Evolutionary conservation across 2,113 vertebrate species (phyloP), one percentile per base, ranked within the genome.

Genomic region (Callochromis pleurospilus): DNA sequence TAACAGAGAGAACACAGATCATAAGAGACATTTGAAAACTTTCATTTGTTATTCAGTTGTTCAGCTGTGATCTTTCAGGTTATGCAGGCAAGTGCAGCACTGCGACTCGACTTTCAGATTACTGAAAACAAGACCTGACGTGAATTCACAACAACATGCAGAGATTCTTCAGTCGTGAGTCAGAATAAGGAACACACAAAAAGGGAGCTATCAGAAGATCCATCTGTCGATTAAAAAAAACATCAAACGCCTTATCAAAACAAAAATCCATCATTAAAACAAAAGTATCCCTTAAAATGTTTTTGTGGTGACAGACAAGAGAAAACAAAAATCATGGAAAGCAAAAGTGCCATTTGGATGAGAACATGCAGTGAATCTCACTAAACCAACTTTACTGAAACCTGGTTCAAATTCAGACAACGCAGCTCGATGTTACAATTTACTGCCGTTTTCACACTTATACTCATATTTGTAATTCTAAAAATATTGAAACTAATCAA

Each of bases 391-490:
- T 75, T 49, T 49, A 49, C 6, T 47, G 70, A 49, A 75, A 47
- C 42, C 15, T 49, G 15, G 40, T 47, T 29, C 42, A 19, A 75
- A 75, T 17, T 75, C 40, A 75, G 68, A 47, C 12, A 40, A 7
- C 40, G 3, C 68, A 7, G 40, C 21, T 29, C 3, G 9, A 47
- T 49, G 15, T 75, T 3, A 31, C 24, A 4, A 7, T 29, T 75
- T 12, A 15, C 65, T 29, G 9, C 40, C 0, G 0, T 29, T 47
- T 11, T 47, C 24, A 12, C 14, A 29, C 14, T 75, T 24, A 29
- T 3, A 47, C 15, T 26, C 13, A 15, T 45, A 73, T 26, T 45
- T 29, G 6, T 29, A 75, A 75, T 29, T 75, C 21, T 47, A 75
- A 29, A 75, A 47, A 47, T 0, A 75, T 17, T 47, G 7, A 7